Evolutionary conservation across 2,797 vertebrate species (phyloP).

Genomic region (Lagodon rhomboides): DNA sequence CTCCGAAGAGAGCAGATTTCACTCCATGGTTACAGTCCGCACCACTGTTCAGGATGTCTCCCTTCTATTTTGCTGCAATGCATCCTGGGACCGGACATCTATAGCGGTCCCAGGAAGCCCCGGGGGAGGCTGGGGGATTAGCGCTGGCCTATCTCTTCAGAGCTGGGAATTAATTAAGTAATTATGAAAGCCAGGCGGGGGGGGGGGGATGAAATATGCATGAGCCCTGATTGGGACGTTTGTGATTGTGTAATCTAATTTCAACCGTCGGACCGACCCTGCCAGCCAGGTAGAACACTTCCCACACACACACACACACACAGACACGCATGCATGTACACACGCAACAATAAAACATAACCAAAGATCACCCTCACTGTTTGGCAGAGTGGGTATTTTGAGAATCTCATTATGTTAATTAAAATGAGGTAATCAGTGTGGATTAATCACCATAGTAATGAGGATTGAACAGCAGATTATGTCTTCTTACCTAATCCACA

Average conservation of each 20-base stretch:
- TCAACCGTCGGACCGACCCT: conserved; percentile 69
- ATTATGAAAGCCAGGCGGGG: conserved; percentile 83
- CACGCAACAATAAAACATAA: conserved; percentile 38
- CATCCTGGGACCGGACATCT: conserved; percentile 78
- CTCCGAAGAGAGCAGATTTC: conserved; percentile 73
- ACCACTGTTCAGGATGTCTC: conserved; percentile 59
- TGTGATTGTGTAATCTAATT: conserved; percentile 89
- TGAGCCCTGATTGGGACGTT: conserved; percentile 85
- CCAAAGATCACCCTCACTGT: conserved; percentile 61
- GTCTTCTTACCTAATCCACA: conserved; percentile 78
- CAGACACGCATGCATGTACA: not conserved
- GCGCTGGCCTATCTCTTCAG: conserved; percentile 77
- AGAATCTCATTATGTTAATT: conserved; percentile 82
- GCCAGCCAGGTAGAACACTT: conserved; percentile 73
- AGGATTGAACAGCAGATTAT: conserved; percentile 82
- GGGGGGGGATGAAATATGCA: conserved; percentile 85
- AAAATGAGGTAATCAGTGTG: conserved; percentile 81
- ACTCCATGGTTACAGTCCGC: conserved; percentile 69
- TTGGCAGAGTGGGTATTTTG: conserved; percentile 54
- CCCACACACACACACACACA: conserved; percentile 27
- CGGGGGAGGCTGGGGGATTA: conserved; percentile 80
- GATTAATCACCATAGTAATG: conserved; percentile 83
- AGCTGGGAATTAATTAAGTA: conserved; percentile 89
- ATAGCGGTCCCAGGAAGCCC: conserved; percentile 67
- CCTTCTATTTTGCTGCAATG: conserved; percentile 66